A percentile compares a stretch with the other conserved stretches of the same genome.
phyloP scores from a whole-genome alignment of 1,140 invertebrate species.

The Drosophila burlai region DNA sequence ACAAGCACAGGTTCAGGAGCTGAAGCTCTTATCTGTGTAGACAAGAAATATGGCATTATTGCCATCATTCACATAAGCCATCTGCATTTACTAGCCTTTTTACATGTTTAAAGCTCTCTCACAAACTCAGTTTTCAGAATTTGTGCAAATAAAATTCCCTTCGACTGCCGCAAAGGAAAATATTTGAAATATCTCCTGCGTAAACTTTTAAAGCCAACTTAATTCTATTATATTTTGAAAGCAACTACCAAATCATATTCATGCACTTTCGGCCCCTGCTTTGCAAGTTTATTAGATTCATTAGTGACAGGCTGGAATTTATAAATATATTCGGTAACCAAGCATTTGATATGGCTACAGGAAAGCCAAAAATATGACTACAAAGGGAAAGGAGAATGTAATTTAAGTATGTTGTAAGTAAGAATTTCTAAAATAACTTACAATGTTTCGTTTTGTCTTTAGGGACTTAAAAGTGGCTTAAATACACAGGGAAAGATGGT shows the following conservation, averaged over 20 bases:
- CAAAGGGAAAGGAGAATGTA: background rate
- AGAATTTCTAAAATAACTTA: constrained; percentile 9
- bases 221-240: constrained; percentile 1
- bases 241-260: constrained; percentile 5
- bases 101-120: background rate
- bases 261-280: background rate
- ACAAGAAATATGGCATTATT: constrained; percentile 1
- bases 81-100: constrained; percentile 4
- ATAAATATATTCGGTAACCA: constrained; percentile 5
- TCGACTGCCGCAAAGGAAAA: background rate
- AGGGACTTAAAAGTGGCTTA: background rate
- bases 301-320: constrained; percentile 13
- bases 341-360: background rate
- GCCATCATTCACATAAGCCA: constrained; percentile 12
- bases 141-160: constrained; percentile 1
- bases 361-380: background rate
- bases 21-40: constrained; percentile 2
- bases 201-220: constrained; percentile 7
- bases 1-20: background rate
- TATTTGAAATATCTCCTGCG: constrained; percentile 5
- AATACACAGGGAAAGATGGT: background rate
- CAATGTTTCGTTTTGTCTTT: background rate
- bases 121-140: background rate
- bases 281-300: constrained; percentile 27
- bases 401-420: background rate